Evolutionary conservation across 2,797 vertebrate genomes (phyloP).

Genomic region (Cynodonichthys magdalenae): DNA sequence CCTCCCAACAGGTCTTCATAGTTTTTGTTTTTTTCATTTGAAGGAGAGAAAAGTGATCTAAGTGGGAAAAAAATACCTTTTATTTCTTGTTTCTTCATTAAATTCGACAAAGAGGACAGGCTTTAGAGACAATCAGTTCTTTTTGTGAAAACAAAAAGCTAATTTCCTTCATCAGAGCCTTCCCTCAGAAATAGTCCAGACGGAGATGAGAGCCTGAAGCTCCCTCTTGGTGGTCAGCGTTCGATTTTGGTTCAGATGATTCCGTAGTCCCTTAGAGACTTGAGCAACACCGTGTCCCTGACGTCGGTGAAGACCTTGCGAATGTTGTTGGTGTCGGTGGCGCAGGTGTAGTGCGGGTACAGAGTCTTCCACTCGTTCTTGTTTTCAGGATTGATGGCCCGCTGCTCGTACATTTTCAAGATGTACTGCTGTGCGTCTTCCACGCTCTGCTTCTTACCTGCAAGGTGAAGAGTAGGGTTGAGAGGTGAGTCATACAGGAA

Average conservation of each 20-base stretch:
- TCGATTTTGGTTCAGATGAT: constrained; percentile 69
- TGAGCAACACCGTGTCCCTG: constrained; percentile 80
- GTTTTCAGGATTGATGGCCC: constrained; percentile 60
- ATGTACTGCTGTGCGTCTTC: constrained; percentile 77
- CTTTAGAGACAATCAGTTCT: constrained; percentile 1
- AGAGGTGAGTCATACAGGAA: neutral
- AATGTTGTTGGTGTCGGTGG: constrained; percentile 85
- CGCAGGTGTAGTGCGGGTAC: constrained; percentile 85
- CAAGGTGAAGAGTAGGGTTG: neutral
- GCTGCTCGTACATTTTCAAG: constrained; percentile 74
- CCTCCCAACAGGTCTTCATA: neutral
- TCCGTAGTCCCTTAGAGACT: constrained; percentile 77
- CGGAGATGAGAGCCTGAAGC: neutral
- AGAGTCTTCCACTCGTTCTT: constrained; percentile 71
- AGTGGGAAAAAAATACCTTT: constrained; percentile 8
- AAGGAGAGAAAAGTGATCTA: neutral
- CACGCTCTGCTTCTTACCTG: constrained; percentile 70
- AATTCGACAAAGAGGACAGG: neutral
- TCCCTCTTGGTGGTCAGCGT: neutral
- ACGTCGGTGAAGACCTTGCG: constrained; percentile 79
- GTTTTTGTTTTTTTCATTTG: neutral
- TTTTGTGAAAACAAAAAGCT: neutral
- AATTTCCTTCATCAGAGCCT: constrained; percentile 4
- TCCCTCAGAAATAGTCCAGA: neutral
- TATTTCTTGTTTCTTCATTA: constrained; percentile 11